Conservation (phyloP, 92 coral and sea anemone species). For the Actinostola sp. region DNA sequence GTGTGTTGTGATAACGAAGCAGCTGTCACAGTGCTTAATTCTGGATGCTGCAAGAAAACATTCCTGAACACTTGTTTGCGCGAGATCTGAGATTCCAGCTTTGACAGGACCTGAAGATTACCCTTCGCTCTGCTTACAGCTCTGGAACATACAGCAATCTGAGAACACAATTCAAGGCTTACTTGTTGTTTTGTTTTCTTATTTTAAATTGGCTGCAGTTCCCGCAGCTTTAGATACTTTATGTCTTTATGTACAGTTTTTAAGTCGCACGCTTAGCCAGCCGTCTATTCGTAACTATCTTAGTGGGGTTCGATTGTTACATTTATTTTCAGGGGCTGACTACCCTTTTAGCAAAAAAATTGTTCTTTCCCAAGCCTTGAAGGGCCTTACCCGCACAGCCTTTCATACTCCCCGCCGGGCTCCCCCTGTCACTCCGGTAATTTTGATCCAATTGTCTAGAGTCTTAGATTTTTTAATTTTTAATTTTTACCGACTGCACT, state of each 20-base stretch:
- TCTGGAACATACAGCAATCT: constrained; percentile 27
- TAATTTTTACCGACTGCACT: constrained; percentile 14
- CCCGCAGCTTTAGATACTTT: constrained; percentile 25
- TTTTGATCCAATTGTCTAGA: constrained; percentile 12
- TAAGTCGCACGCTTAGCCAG: constrained; percentile 19
- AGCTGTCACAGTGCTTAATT: constrained; percentile 11
- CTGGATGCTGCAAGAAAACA: constrained; percentile 16
- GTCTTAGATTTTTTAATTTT: background rate
- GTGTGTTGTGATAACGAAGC: constrained; percentile 12
- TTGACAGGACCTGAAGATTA: background rate
- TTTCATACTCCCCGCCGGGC: constrained; percentile 21
- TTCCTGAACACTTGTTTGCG: constrained; percentile 27
- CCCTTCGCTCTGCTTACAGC: constrained; percentile 29
- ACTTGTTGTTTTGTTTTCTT: constrained; percentile 27
- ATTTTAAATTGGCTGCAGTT: constrained; percentile 14
- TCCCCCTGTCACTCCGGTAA: constrained; percentile 27
- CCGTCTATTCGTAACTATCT: constrained; percentile 27
- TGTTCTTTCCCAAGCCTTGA: constrained; percentile 20
- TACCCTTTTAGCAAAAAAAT: constrained; percentile 22
- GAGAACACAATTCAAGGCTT: constrained; percentile 29
- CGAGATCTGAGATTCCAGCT: constrained; percentile 6
- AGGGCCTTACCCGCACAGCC: constrained; percentile 12
- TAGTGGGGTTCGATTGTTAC: constrained; percentile 42
- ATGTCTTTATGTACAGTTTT: constrained; percentile 31
- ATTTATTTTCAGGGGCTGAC: constrained; percentile 28